These are phyloP conservation scores for Intellagama lesueurii DNA, from an alignment of 2,797 vertebrate genomes.

Conservation along the genomic window DNA sequence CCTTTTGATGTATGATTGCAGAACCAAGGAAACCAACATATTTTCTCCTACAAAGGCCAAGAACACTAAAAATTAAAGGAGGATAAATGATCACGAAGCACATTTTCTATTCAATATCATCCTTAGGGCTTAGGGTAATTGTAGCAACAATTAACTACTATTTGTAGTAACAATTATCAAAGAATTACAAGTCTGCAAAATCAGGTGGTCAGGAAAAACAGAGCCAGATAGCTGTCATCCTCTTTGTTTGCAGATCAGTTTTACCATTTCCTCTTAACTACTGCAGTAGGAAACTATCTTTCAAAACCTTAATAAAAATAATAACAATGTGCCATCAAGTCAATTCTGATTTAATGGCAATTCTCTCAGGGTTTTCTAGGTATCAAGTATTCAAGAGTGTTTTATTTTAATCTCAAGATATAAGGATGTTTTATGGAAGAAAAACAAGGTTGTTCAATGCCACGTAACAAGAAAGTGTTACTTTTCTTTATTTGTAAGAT, in stretches of 20 bases:
- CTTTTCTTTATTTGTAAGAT: too few species aligned
- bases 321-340: background rate
- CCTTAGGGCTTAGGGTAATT: background rate
- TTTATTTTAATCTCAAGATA: too few species aligned
- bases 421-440: too few species aligned
- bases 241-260: background rate
- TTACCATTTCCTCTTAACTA: background rate
- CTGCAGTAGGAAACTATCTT: background rate
- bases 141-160: too few species aligned
- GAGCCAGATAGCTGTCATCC: background rate
- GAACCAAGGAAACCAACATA: background rate
- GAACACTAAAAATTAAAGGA: background rate
- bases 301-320: background rate
- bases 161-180: background rate
- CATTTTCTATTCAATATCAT: background rate
- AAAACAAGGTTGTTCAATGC: too few species aligned
- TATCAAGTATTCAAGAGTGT: too few species aligned
- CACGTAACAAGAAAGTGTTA: too few species aligned
- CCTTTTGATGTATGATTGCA: background rate
- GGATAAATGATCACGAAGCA: background rate
- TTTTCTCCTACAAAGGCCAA: background rate
- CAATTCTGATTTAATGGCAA: too few species aligned
- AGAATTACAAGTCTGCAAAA: background rate
- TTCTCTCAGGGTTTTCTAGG: too few species aligned
- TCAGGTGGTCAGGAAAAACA: background rate